Conservation (phyloP, 2,113 vertebrate species). For the Phylloscopus trochilus region DNA sequence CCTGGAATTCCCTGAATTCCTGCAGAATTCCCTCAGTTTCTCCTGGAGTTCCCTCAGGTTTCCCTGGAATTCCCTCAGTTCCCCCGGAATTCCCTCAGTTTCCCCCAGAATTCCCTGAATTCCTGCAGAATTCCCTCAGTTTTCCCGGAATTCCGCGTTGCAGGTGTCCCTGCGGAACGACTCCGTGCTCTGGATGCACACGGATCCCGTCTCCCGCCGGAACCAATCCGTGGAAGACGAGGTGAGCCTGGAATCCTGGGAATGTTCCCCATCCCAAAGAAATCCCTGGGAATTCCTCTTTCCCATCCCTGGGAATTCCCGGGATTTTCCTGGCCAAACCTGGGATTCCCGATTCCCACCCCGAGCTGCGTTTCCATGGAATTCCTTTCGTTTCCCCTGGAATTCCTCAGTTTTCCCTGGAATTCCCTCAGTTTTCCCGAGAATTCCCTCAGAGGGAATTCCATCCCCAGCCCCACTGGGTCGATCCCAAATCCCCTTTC, state of each 20-base stretch:
- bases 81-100: background rate
- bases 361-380: no score
- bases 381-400: no score
- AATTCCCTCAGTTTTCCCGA: no score
- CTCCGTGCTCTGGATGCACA: conserved; percentile 85
- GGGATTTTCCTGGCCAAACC: background rate
- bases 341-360: no score
- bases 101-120: no score
- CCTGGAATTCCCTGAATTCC: background rate
- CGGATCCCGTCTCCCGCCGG: conserved; percentile 84
- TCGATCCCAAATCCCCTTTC: background rate
- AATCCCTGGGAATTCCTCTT: background rate
- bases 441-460: no score
- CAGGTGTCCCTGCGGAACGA: conserved; percentile 80
- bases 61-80: background rate
- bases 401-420: no score
- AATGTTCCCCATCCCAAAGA: background rate
- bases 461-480: no score
- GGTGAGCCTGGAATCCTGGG: conserved; percentile 59
- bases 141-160: no score
- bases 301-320: background rate
- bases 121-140: no score
- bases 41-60: background rate
- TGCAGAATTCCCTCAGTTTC: background rate
- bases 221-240: conserved; percentile 69